Evolutionary conservation across 2,113 vertebrate genomes (phyloP).

Genomic region (Larimichthys crocea): DNA sequence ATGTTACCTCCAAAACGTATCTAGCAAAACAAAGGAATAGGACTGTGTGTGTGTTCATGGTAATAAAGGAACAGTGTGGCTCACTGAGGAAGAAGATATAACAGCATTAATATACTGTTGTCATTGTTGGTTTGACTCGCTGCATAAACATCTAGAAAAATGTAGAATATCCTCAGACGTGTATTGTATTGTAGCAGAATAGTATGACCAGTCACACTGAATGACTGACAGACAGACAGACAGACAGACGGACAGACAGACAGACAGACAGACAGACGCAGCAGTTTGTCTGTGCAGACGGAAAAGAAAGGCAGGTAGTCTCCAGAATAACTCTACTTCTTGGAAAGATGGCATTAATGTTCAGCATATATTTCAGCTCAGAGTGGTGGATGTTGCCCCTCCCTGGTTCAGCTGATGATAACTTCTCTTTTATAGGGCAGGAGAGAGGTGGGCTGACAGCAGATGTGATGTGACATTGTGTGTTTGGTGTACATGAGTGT

Average conservation of each 20-base stretch:
- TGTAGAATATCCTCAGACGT: neutral
- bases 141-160: neutral
- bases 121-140: neutral
- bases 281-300: neutral
- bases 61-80: too few species aligned
- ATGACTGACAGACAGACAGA: slow-evolving; percentile 21
- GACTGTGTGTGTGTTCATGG: too few species aligned
- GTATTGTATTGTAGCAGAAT: slow-evolving; percentile 5
- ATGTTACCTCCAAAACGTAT: neutral
- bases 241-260: neutral
- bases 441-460: slow-evolving; percentile 60
- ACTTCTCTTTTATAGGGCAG: slow-evolving; percentile 70
- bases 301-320: slow-evolving; percentile 43
- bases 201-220: slow-evolving; percentile 10
- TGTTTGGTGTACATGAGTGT: slow-evolving; percentile 44
- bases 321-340: slow-evolving; percentile 2
- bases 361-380: slow-evolving; percentile 45
- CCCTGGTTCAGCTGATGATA: slow-evolving; percentile 69
- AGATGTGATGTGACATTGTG: slow-evolving; percentile 54
- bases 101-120: neutral
- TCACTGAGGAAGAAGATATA: neutral
- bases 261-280: neutral
- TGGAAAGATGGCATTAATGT: slow-evolving; percentile 50
- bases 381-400: slow-evolving; percentile 51
- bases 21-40: too few species aligned